phyloP scores from a whole-genome alignment of 2,797 vertebrate genomes.

The Gouania willdenowi region DNA sequence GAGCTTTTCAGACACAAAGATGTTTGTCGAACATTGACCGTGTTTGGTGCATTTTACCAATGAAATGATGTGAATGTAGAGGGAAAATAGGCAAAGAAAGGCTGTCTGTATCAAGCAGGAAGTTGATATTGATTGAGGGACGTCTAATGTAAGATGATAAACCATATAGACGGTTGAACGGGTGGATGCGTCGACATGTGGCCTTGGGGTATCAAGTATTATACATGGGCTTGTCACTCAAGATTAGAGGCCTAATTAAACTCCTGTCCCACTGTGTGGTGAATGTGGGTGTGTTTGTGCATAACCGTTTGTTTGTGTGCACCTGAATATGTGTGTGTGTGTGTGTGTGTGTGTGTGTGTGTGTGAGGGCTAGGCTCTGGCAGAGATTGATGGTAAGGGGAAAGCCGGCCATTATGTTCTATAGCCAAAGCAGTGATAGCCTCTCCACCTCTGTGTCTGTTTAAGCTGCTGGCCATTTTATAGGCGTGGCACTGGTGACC shows the following conservation, averaged over 20 bases:
- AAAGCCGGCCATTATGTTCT: slow-evolving; percentile 61
- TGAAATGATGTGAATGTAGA: too few relatives aligned
- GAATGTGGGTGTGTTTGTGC: slow-evolving; percentile 10
- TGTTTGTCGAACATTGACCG: too few relatives aligned
- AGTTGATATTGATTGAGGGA: slow-evolving; percentile 28
- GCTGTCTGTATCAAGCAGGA: not conserved
- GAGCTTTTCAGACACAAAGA: not conserved
- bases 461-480: slow-evolving; percentile 52
- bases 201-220: slow-evolving; percentile 58
- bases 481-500: slow-evolving; percentile 49
- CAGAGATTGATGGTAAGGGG: slow-evolving; percentile 70
- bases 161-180: slow-evolving; percentile 16
- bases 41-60: too few relatives aligned
- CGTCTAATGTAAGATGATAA: slow-evolving; percentile 51
- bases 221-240: slow-evolving; percentile 69
- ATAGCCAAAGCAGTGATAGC: slow-evolving; percentile 61
- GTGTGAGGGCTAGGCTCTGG: slow-evolving; percentile 52
- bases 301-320: not conserved
- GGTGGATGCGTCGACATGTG: slow-evolving; percentile 63
- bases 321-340: not conserved
- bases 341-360: not conserved
- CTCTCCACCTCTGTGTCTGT: slow-evolving; percentile 59
- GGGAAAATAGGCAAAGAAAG: not conserved
- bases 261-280: slow-evolving; percentile 42
- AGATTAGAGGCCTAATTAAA: slow-evolving; percentile 74